These are phyloP conservation scores for Phortica okadai DNA, from an alignment of 2,888 invertebrate genomes.

Conservation along the genomic window DNA sequence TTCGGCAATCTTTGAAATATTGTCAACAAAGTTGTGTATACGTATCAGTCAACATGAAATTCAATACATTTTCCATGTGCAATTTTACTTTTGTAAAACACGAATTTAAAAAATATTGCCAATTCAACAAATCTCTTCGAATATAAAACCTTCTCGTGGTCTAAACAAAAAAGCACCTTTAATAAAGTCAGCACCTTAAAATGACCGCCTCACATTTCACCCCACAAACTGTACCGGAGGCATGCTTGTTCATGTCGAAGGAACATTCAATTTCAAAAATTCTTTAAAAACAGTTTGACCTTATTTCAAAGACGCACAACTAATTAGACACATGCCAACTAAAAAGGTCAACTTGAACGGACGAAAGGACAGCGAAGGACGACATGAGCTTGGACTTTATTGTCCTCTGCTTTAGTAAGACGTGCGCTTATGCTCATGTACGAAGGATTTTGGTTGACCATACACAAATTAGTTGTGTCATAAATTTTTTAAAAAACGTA, in stretches of 20 bases:
- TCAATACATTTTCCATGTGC: too few species aligned
- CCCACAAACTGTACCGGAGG: too few species aligned
- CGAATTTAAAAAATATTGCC: too few species aligned
- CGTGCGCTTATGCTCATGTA: slow-evolving; percentile 39
- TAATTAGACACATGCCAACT: slow-evolving; percentile 67
- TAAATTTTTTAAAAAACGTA: slow-evolving; percentile 54
- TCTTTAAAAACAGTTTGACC: slow-evolving; percentile 60
- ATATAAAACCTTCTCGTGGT: too few species aligned
- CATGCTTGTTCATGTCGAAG: neutral
- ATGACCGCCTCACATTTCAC: too few species aligned
- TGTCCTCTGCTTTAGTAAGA: neutral
- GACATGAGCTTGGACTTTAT: slow-evolving; percentile 51
- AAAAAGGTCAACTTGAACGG: slow-evolving; percentile 34
- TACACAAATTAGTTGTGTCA: slow-evolving; percentile 68
- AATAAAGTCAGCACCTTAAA: too few species aligned
- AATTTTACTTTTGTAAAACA: too few species aligned
- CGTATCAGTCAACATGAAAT: too few species aligned
- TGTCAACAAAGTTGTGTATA: too few species aligned
- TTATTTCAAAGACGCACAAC: slow-evolving; percentile 65
- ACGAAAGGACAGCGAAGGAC: slow-evolving; percentile 25
- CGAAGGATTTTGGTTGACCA: slow-evolving; percentile 55
- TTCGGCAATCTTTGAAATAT: too few species aligned
- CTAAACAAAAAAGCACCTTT: too few species aligned
- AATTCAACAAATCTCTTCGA: too few species aligned
- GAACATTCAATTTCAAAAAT: slow-evolving; percentile 20